Conservation (phyloP, 2,888 invertebrate genomes). For the Molanna angustata region DNA sequence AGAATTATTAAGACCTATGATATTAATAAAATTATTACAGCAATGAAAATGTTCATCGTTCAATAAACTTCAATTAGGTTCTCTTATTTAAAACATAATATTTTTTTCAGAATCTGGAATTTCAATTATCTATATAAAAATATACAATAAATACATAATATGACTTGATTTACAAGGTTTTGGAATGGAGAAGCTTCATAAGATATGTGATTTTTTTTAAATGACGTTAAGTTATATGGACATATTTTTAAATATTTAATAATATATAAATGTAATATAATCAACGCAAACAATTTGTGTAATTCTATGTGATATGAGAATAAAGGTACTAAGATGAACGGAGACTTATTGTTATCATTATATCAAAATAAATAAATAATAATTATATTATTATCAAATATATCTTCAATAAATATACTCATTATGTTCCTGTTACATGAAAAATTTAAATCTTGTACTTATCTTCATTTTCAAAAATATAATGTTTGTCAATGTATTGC, state of each 20-base stretch:
- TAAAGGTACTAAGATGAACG: too few relatives aligned
- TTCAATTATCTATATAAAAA: not conserved
- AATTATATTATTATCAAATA: conserved; percentile 1
- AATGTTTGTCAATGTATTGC: not conserved
- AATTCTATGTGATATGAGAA: not conserved
- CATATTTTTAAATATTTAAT: not conserved
- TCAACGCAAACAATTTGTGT: not conserved
- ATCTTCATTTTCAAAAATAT: not conserved
- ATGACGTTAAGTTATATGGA: not conserved
- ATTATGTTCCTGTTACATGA: too few relatives aligned
- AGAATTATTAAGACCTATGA: too few relatives aligned
- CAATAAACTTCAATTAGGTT: too few relatives aligned
- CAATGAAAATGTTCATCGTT: too few relatives aligned
- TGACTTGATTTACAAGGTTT: not conserved
- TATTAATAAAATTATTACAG: too few relatives aligned
- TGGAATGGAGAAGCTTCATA: not conserved
- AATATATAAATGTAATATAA: not conserved
- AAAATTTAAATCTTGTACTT: not conserved
- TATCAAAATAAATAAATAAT: not conserved
- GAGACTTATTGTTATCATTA: too few relatives aligned
- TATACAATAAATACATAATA: not conserved
- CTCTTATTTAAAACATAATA: too few relatives aligned
- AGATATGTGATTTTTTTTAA: not conserved
- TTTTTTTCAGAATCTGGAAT: too few relatives aligned
- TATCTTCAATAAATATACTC: not conserved